phyloP scores from a whole-genome alignment of 2,888 invertebrate species.

The Drosophila fungiperda region DNA sequence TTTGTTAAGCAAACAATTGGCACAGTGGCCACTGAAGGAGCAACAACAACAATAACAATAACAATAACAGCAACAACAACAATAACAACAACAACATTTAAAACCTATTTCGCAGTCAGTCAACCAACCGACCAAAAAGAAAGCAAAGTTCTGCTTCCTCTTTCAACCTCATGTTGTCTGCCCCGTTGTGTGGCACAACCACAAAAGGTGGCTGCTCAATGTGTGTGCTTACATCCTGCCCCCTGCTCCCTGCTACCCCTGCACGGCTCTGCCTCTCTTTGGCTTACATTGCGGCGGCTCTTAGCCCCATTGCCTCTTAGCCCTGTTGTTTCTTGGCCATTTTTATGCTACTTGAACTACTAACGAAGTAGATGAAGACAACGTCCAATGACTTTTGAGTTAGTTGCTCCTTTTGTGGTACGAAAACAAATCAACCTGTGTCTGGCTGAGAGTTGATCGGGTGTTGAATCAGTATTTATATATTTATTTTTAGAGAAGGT shows the following conservation, averaged over 20 bases:
- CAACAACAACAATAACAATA: slow-evolving; percentile 21
- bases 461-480: not conserved
- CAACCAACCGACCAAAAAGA: slow-evolving; percentile 69
- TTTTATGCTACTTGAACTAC: slow-evolving; percentile 80
- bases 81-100: slow-evolving; percentile 64
- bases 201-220: slow-evolving; percentile 59
- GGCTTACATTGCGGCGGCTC: slow-evolving; percentile 75
- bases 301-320: not conserved
- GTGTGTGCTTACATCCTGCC: not conserved
- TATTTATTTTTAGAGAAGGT: not conserved
- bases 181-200: slow-evolving; percentile 61
- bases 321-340: slow-evolving; percentile 61
- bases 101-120: slow-evolving; percentile 70
- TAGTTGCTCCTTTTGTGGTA: slow-evolving; percentile 51
- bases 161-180: slow-evolving; percentile 12
- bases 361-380: slow-evolving; percentile 75
- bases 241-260: slow-evolving; percentile 6
- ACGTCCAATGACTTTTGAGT: slow-evolving; percentile 12
- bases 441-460: not conserved
- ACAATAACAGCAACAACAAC: slow-evolving; percentile 33
- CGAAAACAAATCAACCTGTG: slow-evolving; percentile 7
- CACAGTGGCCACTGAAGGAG: slow-evolving; percentile 63
- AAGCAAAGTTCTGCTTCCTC: slow-evolving; percentile 46
- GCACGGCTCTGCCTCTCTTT: slow-evolving; percentile 28
- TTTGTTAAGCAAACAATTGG: slow-evolving; percentile 83